phyloP scores from a whole-genome alignment of 2,888 invertebrate genomes.

The Drosophila yooni region DNA sequence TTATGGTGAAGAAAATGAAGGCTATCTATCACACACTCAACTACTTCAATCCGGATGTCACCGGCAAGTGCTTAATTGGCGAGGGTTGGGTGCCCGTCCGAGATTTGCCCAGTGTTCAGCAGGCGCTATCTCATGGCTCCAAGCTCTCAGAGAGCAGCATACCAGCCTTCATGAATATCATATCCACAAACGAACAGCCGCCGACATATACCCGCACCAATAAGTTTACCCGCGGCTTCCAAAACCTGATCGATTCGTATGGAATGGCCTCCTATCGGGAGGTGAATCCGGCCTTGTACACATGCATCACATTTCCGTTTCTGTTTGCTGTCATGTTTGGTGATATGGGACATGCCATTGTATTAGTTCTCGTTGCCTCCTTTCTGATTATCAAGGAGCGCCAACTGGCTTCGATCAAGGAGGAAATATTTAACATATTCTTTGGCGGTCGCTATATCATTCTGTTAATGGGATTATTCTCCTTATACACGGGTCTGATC shows the following conservation, averaged over 20 bases:
- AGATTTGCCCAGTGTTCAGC: conserved; percentile 90
- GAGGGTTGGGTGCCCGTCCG: conserved; percentile 94
- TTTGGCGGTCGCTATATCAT: conserved; percentile 99
- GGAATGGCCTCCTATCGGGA: conserved; percentile 97
- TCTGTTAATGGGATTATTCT: conserved; percentile 97
- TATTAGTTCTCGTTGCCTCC: conserved; percentile 92
- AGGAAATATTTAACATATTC: conserved; percentile 98
- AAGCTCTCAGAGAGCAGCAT: conserved; percentile 94
- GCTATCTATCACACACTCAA: conserved; percentile 97
- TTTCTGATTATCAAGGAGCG: conserved; percentile 94
- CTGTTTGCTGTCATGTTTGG: conserved; percentile 98
- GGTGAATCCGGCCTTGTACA: conserved; percentile 95
- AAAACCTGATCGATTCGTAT: conserved; percentile 96
- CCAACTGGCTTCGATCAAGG: conserved; percentile 88
- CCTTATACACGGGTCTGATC: conserved; percentile 98
- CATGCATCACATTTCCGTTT: conserved; percentile 97
- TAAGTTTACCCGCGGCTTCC: conserved; percentile 96
- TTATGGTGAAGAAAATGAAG: conserved; percentile 94
- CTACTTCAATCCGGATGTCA: conserved; percentile 95
- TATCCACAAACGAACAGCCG: conserved; percentile 91
- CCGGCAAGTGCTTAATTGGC: conserved; percentile 94
- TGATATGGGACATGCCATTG: conserved; percentile 94
- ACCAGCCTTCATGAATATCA: conserved; percentile 96
- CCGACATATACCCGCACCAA: conserved; percentile 97
- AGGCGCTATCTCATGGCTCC: conserved; percentile 92